phyloP scores from a whole-genome alignment of 2,888 invertebrate species.

The Syritta pipiens region DNA sequence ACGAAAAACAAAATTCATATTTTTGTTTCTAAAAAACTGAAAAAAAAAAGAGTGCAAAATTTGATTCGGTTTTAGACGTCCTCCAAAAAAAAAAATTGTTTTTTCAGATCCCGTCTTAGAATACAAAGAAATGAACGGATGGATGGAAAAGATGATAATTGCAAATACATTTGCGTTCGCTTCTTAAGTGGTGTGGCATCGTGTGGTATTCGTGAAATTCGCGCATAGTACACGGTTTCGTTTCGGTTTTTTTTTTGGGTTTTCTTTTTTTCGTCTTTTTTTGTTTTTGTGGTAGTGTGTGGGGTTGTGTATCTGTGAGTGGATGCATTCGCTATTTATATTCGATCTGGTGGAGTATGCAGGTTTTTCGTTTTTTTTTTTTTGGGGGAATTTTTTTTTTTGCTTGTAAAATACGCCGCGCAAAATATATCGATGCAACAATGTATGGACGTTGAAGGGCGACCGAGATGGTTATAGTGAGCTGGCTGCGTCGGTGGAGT shows the following conservation, averaged over 20 bases:
- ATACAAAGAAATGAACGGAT: constrained; percentile 47
- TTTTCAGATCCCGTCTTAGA: constrained; percentile 50
- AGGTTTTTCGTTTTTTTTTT: constrained; percentile 2
- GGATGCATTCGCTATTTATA: constrained; percentile 49
- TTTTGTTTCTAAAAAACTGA: too few species aligned
- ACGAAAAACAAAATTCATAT: too few species aligned
- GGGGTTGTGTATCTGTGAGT: constrained; percentile 46
- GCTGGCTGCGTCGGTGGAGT: constrained; percentile 49
- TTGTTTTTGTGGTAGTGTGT: constrained; percentile 32
- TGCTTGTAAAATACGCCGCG: constrained; percentile 50
- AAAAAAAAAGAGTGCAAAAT: constrained; percentile 44
- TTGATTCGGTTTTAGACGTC: constrained; percentile 54
- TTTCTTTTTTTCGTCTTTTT: too few species aligned
- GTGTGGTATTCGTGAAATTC: constrained; percentile 39
- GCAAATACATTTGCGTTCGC: constrained; percentile 37
- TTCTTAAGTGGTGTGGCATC: background rate
- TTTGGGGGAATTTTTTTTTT: constrained; percentile 55
- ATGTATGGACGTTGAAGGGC: constrained; percentile 25
- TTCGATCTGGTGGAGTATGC: constrained; percentile 34
- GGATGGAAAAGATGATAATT: constrained; percentile 32
- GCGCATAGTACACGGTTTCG: constrained; percentile 17
- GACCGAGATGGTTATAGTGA: constrained; percentile 17
- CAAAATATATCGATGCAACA: constrained; percentile 50
- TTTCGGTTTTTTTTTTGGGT: constrained; percentile 4
- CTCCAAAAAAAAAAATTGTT: constrained; percentile 48